Conservation (phyloP, 2,113 vertebrate species). For the Tauraco erythrolophus region DNA sequence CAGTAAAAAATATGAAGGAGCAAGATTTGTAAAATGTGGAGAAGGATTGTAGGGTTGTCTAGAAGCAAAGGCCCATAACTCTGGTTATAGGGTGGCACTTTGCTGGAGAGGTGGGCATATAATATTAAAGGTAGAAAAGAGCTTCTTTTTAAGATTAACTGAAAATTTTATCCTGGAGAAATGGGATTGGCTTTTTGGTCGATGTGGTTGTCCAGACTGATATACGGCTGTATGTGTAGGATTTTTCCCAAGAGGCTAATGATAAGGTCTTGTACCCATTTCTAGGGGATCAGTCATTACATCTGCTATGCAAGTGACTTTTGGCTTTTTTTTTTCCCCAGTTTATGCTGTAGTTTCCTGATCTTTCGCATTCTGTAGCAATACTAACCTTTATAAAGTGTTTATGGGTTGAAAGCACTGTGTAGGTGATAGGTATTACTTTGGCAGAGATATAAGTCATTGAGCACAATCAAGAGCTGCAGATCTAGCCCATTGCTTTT, state of each 20-base stretch:
- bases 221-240: fast-evolving
- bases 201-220: background rate
- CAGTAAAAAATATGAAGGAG: background rate
- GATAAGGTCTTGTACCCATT: background rate
- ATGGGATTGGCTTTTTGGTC: fast-evolving
- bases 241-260: background rate
- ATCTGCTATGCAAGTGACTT: background rate
- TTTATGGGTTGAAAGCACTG: background rate
- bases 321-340: too few relatives aligned
- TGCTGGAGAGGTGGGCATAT: background rate
- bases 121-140: background rate
- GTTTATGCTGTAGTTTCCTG: background rate
- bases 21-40: background rate
- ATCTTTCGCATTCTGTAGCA: background rate
- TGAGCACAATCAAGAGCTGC: background rate
- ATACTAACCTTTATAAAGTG: background rate
- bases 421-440: too few relatives aligned
- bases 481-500: background rate
- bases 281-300: background rate
- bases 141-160: background rate
- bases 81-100: fast-evolving
- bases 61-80: background rate
- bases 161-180: background rate
- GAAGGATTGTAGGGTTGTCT: background rate
- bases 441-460: background rate